phyloP scores from a whole-genome alignment of 2,888 invertebrate genomes.

The Sminthurides aquaticus region DNA sequence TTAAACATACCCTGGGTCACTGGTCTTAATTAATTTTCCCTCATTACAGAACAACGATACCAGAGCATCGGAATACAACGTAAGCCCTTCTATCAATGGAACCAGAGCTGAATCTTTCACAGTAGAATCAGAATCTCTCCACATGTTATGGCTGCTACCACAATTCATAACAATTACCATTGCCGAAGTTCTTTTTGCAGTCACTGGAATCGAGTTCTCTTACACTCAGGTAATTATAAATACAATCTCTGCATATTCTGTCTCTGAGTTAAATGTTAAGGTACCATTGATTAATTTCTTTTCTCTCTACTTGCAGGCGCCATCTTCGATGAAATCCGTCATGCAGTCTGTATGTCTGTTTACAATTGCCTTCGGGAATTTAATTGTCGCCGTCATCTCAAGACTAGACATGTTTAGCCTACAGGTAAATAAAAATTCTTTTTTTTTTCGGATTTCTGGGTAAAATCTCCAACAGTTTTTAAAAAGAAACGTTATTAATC shows the following conservation, averaged over 20 bases:
- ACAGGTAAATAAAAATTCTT: slow-evolving; percentile 46
- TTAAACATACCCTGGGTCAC: too few relatives aligned
- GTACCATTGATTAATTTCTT: too few relatives aligned
- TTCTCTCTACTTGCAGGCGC: slow-evolving; percentile 51
- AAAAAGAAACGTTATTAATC: background rate
- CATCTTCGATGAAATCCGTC: slow-evolving; percentile 54
- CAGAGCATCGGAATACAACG: too few relatives aligned
- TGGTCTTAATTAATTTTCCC: too few relatives aligned
- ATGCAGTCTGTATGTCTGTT: slow-evolving; percentile 54
- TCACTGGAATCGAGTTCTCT: slow-evolving; percentile 91
- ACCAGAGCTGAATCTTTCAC: too few relatives aligned
- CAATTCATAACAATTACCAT: slow-evolving; percentile 87
- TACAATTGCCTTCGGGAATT: slow-evolving; percentile 54
- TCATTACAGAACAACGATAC: too few relatives aligned
- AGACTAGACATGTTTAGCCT: slow-evolving; percentile 46
- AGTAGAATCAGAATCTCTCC: too few relatives aligned
- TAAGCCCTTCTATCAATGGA: too few relatives aligned
- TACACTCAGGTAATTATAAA: too few relatives aligned
- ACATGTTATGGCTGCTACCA: slow-evolving; percentile 72
- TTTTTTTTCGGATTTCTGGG: slow-evolving; percentile 1
- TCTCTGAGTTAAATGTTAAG: too few relatives aligned
- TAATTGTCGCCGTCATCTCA: slow-evolving; percentile 53
- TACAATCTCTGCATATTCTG: too few relatives aligned
- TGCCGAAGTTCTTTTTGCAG: slow-evolving; percentile 91
- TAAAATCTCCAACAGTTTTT: background rate